Base-by-base conservation (phyloP, 2,797 vertebrate genomes). In the Sebastes iracundus region DNA sequence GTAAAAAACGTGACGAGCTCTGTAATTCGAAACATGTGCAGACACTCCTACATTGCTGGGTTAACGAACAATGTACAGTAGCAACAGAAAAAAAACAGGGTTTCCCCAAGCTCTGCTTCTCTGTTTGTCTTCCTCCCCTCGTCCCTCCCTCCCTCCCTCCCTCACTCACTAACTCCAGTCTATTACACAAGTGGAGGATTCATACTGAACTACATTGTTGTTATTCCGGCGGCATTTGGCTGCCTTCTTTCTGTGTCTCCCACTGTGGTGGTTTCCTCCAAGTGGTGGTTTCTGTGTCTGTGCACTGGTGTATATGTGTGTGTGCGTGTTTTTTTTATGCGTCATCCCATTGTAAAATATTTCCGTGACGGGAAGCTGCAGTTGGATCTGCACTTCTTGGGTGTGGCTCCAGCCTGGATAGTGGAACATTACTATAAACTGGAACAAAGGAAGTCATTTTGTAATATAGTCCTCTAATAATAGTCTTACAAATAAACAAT, bases 11-110 rank as follows among this genome's bases (percentile, higher is more conserved):
- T 81, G 91, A 92, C 30, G 0, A 42, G 60, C 68, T 56, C 75
- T 75, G 74, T 82, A 79, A 88, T 88, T 90, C n/a, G 25, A 88
- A 91, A 81, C 84, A 80, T 88, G 82, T 82, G 62, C 76, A 38
- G 84, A 74, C 77, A 46, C 79, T 32, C 81, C 80, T 72, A 46
- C 63, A 60, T 75, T 55, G 46, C 77, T 53, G 25, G 8, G 77
- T 73, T 69, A 58, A 58, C n/a, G 7, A 49, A 62, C 64, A 16
- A 60, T 33, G 10, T 69, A 56, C 64, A 66, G 70, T 22, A 30
- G 75, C 59, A 75, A 11, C 30, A 64, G 66, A 32, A 16, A 22
- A 25, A 62, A 60, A 62, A 53, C 4, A 84, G 89, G 86, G 86
- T 83, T 89, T 85, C 82, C 89, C 80, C 85, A 30, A 82, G 74